Evolutionary conservation across 1,140 invertebrate genomes (phyloP), one percentile per base, ranked within the genome.

Genomic region (Drosophila eugracilis): DNA sequence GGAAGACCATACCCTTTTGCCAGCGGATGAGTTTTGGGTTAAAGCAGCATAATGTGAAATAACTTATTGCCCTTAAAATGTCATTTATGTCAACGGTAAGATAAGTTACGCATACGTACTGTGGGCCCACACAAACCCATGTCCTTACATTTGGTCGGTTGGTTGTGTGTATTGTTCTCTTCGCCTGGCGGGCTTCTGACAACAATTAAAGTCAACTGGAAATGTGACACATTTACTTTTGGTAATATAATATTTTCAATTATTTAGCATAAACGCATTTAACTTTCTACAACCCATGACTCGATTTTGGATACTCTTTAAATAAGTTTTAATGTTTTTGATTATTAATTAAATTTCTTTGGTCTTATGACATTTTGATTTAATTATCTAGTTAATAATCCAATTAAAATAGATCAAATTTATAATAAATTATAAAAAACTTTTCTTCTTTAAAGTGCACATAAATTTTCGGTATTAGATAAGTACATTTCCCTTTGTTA

Each of bases 11-110:
- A 14, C 39, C 50, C 36, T 30, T 26, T 26, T 17, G 39, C 21
- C 17, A 39, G 39, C 44, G 63, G 59, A 28, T 65, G 59, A 48
- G 69, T 54, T 65, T 62, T 37, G 48, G 59, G 58, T 72, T 60
- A 59, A 60, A 37, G 69, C 70, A 73, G 69, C 78, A 83, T 88
- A 89, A 88, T 88, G 83, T 70, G 83, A 88, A 88, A 88, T 88
- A 88, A 88, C 83, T 88, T 88, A 88, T 88, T 88, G 83, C 78
- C 83, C 83, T 88, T 88, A 88, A 88, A 88, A 88, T 88, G 83
- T 88, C 83, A 88, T 88, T 88, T 88, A 69, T 88, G 83, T 88
- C 83, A 88, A 88, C 83, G 83, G 65, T 81, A 88, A 88, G 83
- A 88, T 88, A 88, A 88, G 83, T 88, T 88, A 88, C 83, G 73